Conservation (phyloP, 2,797 vertebrate genomes). For the Eospalax fontanierii region DNA sequence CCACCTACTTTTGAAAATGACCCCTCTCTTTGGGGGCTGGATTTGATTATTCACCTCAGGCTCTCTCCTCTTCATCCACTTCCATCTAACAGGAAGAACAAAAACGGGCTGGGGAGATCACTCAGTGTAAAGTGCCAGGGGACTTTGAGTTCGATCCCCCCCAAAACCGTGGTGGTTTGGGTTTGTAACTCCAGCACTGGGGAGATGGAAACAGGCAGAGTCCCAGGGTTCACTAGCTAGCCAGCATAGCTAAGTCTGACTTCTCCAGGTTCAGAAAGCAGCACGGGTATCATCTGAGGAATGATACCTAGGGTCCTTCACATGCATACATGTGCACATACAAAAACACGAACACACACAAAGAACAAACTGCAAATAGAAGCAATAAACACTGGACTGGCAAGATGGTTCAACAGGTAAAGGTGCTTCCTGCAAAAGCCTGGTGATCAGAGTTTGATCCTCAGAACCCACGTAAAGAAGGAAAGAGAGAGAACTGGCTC, state of each 20-base stretch:
- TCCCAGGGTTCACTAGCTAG: background rate
- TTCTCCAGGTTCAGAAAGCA: background rate
- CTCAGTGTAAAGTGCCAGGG: background rate
- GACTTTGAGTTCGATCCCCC: background rate
- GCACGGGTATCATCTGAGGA: no score
- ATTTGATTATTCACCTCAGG: slow-evolving; percentile 29
- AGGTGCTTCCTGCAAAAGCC: background rate
- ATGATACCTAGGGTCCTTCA: background rate
- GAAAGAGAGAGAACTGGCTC: background rate
- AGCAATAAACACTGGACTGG: background rate
- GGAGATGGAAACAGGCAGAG: background rate
- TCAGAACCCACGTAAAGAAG: background rate
- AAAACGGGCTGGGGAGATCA: background rate
- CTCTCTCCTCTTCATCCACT: background rate
- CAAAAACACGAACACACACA: background rate
- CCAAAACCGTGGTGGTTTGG: background rate
- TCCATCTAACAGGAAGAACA: background rate
- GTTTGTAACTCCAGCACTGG: background rate
- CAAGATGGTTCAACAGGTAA: background rate
- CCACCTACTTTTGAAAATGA: slow-evolving; percentile 1
- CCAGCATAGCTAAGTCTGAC: no score
- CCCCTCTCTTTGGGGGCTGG: background rate
- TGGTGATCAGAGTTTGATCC: background rate
- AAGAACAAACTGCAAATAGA: background rate
- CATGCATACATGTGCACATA: background rate